Base-by-base conservation (phyloP, 1,140 invertebrate genomes). In the Zaprionus ghesquierei region DNA sequence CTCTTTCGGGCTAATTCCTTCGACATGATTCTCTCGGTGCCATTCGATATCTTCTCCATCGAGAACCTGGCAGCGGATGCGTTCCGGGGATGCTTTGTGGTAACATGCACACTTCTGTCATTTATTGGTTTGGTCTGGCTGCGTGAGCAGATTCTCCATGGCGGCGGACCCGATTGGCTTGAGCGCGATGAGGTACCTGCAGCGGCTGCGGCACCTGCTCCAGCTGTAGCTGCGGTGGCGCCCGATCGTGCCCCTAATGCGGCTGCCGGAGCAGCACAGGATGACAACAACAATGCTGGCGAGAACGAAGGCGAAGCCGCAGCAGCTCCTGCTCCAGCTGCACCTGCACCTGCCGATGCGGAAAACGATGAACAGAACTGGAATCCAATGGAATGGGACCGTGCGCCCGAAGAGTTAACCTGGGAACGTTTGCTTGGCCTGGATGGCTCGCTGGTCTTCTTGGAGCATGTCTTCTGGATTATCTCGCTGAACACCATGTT, bases 391-490 rank as follows among this genome's bases (percentile, higher is more conserved):
- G 98, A 99, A 87, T 99, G 98, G 98, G 98, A 99, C 91, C 93
- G 98, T 79, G 98, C 97, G 0, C 98, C 97, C 25, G 99, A 99
- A 85, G 99, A 99, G 92, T 92, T 99, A 2, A 99, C 99, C 0
- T 99, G 98, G 98, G 98, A 99, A 91, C 94, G 98, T 79, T 93
- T 99, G 1, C 93, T 99, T 0, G 99, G 99, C 2, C 93, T 99
- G 2, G 99, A 99, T 93, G 99, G 99, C 0, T 99, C 98, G 0
- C 94, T 99, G 27, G 95, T 98, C 13, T 99, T 99, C 90, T 93
- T 99, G 23, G 99, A 99, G 93, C 98, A 99, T 93, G 98, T 99
- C 0, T 99, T 99, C 91, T 99, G 98, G 98, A 98, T 99, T 8
- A 97, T 99, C 6, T 98, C 98, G 0, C 93, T 99, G 5, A 99